Base-by-base conservation (phyloP, 2,888 invertebrate genomes). In the Epinotia demarniana region DNA sequence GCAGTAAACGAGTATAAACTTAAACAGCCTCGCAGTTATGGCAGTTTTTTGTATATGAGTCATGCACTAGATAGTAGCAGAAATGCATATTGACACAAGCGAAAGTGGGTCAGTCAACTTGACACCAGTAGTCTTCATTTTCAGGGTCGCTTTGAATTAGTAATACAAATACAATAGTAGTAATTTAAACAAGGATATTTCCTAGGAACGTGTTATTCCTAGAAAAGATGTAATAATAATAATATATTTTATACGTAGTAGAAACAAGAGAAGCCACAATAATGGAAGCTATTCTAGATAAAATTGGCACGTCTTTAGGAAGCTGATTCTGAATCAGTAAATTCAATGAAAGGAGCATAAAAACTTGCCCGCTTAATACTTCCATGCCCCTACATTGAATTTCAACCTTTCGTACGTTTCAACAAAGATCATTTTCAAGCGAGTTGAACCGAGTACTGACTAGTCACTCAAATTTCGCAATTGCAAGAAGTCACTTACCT, bases 401-500 rank as follows among this genome's bases (percentile, higher is more conserved):
- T 43, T 18, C 16, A 68, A 68, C 58, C 39, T 58, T 68, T 43
- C 13, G 0, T 58, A 1, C 11, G 4, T 2, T 39, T 2, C 0
- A 5, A 23, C 9, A 68, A 11, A 16, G 19, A 23, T 43, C 58
- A 58, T 3, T 58, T 58, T 33, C n/a, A 27, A 16, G 23, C 16
- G 4, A 18, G 16, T 16, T 9, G 9, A 58, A 57, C 13, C 11
- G 16, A 2, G 33, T n/a, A 53, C 61, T 60, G 5, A 27, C 27
- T 58, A 58, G 55, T 67, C 66, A 68, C 66, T 55, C 67, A 33
- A 43, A 1, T 53, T 16, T 12, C 53, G 27, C 67, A 57, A 55
- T 68, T 18, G 27, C 27, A 58, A 66, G 49, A 18, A 64, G 58
- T 58, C 58, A 57, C 19, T 74, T 60, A 70, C 74, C 74, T 70